phyloP scores from a whole-genome alignment of 2,888 invertebrate genomes.

The Phaedon cochleariae region DNA sequence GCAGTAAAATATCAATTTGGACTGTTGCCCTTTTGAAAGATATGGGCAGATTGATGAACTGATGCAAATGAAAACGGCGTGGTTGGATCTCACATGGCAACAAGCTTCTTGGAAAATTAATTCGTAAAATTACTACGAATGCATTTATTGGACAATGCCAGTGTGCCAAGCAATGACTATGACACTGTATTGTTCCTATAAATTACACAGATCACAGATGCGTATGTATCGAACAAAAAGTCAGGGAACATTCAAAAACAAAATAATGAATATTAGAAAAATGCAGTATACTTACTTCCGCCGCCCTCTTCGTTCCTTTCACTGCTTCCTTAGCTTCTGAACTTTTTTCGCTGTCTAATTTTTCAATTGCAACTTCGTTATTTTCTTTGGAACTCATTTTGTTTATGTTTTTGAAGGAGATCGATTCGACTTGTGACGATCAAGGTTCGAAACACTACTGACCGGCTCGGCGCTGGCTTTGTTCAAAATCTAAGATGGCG shows the following conservation, averaged over 20 bases:
- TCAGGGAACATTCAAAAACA: neutral
- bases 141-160: neutral
- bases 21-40: constrained; percentile 3
- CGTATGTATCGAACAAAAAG: constrained; percentile 12
- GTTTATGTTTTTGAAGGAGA: constrained; percentile 54
- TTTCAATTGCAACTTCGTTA: constrained; percentile 87
- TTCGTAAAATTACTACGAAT: neutral
- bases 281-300: constrained; percentile 73
- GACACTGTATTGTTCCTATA: neutral
- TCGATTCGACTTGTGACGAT: constrained; percentile 56
- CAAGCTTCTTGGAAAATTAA: constrained; percentile 42
- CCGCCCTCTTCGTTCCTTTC: constrained; percentile 88
- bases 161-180: neutral
- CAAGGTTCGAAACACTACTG: constrained; percentile 75
- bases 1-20: neutral
- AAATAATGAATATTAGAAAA: constrained; percentile 6
- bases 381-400: constrained; percentile 86
- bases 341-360: constrained; percentile 80
- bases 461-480: constrained; percentile 73
- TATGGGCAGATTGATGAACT: no score
- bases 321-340: constrained; percentile 82
- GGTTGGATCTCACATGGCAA: constrained; percentile 53
- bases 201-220: neutral
- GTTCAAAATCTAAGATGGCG: constrained; percentile 89
- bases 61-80: constrained; percentile 38